Evolutionary conservation across 2,888 invertebrate species (phyloP).

Genomic region (Microctonus hyperodae): DNA sequence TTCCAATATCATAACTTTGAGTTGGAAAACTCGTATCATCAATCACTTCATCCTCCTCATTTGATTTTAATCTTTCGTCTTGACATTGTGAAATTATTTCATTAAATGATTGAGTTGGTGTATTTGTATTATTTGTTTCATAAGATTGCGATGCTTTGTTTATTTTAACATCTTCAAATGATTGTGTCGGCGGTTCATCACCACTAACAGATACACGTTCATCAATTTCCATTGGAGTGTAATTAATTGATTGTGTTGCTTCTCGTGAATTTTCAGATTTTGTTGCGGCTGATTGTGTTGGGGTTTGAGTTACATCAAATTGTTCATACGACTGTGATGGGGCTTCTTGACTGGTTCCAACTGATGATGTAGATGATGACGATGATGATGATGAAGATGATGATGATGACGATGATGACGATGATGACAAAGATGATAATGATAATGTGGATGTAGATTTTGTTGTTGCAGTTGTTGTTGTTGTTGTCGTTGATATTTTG

Average conservation of each 20-base stretch:
- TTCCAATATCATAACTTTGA: conserved; percentile 57
- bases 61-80: conserved; percentile 41
- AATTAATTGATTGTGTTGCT: conserved; percentile 52
- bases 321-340: conserved; percentile 59
- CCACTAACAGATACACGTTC: conserved; percentile 38
- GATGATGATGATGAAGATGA: too few species aligned
- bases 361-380: conserved; percentile 40
- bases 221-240: conserved; percentile 52
- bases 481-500: conserved; percentile 31
- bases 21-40: conserved; percentile 59
- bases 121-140: conserved; percentile 45
- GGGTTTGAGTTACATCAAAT: conserved; percentile 50
- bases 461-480: not conserved
- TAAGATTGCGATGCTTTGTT: conserved; percentile 54
- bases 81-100: conserved; percentile 47
- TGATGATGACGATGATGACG: not conserved
- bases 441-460: too few species aligned
- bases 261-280: conserved; percentile 55
- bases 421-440: conserved; percentile 27
- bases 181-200: conserved; percentile 54
- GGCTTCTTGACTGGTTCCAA: conserved; percentile 48
- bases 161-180: conserved; percentile 51
- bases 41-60: conserved; percentile 38
- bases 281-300: conserved; percentile 53
- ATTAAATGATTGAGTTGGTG: conserved; percentile 58